These are phyloP conservation scores for Suillia variegata DNA, from an alignment of 2,888 invertebrate genomes.

Conservation along the genomic window DNA sequence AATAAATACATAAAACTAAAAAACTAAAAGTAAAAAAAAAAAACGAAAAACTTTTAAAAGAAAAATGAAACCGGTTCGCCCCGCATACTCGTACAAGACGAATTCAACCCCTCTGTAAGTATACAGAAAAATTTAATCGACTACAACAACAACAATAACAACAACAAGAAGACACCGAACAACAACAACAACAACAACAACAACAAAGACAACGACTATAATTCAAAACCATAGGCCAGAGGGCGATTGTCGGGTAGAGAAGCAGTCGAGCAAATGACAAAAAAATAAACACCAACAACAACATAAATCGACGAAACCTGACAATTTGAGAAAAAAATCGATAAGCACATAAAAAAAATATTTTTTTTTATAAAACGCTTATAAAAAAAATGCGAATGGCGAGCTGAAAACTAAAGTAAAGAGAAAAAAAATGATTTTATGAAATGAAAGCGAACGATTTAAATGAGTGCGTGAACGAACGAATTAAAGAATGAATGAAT, in stretches of 20 bases:
- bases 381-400: conserved; percentile 9
- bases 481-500: background rate
- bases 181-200: too few species aligned
- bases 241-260: too few species aligned
- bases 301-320: too few species aligned
- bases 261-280: background rate
- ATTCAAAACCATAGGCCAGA: background rate
- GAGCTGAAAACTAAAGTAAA: background rate
- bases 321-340: conserved; percentile 3
- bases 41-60: background rate
- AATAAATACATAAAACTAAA: too few species aligned
- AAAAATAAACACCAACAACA: too few species aligned
- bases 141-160: too few species aligned
- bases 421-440: too few species aligned
- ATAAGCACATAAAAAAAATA: background rate
- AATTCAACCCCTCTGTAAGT: background rate
- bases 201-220: too few species aligned
- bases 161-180: too few species aligned
- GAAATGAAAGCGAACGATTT: too few species aligned
- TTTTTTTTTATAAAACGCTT: conserved; percentile 4
- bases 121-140: background rate
- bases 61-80: background rate
- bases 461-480: too few species aligned
- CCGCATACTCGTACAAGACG: background rate
- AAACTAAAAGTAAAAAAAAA: too few species aligned